Conservation (phyloP, 2,888 invertebrate genomes). For the Cryptus armator region DNA sequence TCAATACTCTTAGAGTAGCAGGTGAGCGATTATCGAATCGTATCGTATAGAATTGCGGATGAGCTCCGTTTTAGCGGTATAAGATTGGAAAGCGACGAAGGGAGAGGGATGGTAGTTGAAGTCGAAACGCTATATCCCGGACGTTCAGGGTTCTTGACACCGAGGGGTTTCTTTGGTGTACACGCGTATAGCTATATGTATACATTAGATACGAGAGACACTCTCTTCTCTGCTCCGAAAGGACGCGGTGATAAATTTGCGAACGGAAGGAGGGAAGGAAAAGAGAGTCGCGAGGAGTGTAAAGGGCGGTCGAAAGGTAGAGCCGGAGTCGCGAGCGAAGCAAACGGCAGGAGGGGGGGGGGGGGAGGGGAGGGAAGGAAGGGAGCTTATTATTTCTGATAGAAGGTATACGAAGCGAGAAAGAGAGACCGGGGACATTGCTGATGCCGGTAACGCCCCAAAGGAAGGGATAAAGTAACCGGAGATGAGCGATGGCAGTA, state of each 20-base stretch:
- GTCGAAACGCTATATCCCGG: neutral
- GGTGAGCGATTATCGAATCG: constrained; percentile 12
- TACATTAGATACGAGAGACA: constrained; percentile 44
- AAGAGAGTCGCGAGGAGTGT: constrained; percentile 15
- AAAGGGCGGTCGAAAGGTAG: constrained; percentile 45
- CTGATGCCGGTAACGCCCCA: constrained; percentile 75
- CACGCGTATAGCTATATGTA: constrained; percentile 1
- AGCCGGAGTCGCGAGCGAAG: constrained; percentile 53
- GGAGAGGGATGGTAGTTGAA: constrained; percentile 10
- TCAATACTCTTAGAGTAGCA: neutral
- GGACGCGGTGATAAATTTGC: constrained; percentile 74
- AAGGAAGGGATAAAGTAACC: constrained; percentile 79
- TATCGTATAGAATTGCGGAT: constrained; percentile 14
- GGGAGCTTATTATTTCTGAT: constrained; percentile 82
- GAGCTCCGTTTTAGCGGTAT: neutral
- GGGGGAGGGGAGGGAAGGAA: constrained; percentile 70
- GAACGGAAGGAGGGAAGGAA: constrained; percentile 50
- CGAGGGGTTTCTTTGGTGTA: constrained; percentile 3
- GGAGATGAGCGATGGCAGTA: constrained; percentile 74
- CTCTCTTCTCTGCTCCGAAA: constrained; percentile 59
- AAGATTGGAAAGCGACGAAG: constrained; percentile 15
- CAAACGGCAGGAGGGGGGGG: constrained; percentile 18
- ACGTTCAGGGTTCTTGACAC: constrained; percentile 24
- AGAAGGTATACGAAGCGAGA: constrained; percentile 68
- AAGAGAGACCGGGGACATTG: constrained; percentile 70